A percentile compares a stretch with the other conserved stretches of the same genome.
Evolutionary conservation across 2,797 vertebrate genomes (phyloP).

Genomic region (Enteromius afrohamiltoni): DNA sequence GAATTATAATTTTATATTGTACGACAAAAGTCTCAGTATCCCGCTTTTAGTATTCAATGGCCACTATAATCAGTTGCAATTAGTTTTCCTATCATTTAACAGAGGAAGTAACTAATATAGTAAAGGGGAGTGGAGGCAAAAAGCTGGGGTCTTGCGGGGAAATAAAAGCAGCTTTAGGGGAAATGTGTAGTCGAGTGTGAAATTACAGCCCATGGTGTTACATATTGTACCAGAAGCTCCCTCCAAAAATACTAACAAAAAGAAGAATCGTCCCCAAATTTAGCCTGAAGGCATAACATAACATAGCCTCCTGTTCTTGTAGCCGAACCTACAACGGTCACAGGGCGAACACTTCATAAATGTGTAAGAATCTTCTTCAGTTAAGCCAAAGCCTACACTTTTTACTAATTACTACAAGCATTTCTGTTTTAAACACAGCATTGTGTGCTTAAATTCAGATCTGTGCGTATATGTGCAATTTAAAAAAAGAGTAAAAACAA

Average conservation of each 20-base stretch:
- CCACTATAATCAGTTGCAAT: conserved; percentile 66
- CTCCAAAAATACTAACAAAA: conserved; percentile 82
- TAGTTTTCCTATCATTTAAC: conserved; percentile 76
- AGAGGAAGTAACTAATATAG: conserved; percentile 77
- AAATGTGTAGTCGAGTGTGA: conserved; percentile 96
- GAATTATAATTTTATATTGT: conserved; percentile 10
- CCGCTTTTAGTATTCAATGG: conserved; percentile 61
- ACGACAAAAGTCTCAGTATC: conserved; percentile 23
- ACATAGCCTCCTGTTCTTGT: conserved; percentile 65
- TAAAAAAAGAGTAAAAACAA: neutral
- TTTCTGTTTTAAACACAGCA: conserved; percentile 23
- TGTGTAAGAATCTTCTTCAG: conserved; percentile 34
- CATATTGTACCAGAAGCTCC: conserved; percentile 99
- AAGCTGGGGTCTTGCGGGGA: conserved; percentile 90
- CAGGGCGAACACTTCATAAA: conserved; percentile 56
- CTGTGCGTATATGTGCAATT: neutral
- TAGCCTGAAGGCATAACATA: conserved; percentile 83
- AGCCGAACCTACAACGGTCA: conserved; percentile 59
- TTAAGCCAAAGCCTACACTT: conserved; percentile 1
- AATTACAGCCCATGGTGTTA: conserved; percentile 99
- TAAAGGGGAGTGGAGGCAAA: conserved; percentile 80
- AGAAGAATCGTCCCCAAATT: conserved; percentile 86
- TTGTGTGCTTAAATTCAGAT: neutral
- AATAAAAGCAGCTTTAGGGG: conserved; percentile 96
- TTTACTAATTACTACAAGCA: neutral